phyloP scores from a whole-genome alignment of 2,797 vertebrate genomes.

The Natrix natrix region DNA sequence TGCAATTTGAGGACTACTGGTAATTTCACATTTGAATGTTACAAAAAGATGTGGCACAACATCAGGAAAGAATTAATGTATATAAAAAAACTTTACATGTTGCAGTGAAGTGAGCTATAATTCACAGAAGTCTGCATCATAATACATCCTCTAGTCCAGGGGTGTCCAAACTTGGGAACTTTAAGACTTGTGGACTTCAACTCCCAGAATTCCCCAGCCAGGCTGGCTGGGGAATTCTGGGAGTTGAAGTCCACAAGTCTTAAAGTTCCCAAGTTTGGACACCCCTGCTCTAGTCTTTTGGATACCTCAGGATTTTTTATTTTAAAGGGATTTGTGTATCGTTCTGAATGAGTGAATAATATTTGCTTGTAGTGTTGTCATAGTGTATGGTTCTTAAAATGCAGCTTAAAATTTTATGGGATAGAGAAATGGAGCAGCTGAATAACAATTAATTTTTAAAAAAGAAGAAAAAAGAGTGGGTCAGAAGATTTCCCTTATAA shows the following conservation, averaged over 20 bases:
- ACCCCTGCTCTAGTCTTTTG: background rate
- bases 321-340: background rate
- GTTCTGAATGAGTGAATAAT: background rate
- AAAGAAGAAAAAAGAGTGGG: background rate
- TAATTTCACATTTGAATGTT: background rate
- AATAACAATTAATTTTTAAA: constrained; percentile 18
- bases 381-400: background rate
- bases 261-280: too few relatives aligned
- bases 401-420: background rate
- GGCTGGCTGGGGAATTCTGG: too few relatives aligned
- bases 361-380: background rate
- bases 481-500: constrained; percentile 13
- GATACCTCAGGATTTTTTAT: background rate
- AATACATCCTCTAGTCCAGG: background rate
- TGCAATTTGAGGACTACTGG: background rate
- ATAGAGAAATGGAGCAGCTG: background rate
- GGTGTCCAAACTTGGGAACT: too few relatives aligned
- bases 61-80: background rate
- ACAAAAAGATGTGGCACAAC: background rate
- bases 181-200: too few relatives aligned
- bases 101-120: background rate
- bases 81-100: background rate
- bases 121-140: background rate
- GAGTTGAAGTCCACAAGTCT: too few relatives aligned
- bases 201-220: too few relatives aligned